Evolutionary conservation across 2,888 invertebrate genomes (phyloP).

Genomic region (Zhuqinia jingwanae): DNA sequence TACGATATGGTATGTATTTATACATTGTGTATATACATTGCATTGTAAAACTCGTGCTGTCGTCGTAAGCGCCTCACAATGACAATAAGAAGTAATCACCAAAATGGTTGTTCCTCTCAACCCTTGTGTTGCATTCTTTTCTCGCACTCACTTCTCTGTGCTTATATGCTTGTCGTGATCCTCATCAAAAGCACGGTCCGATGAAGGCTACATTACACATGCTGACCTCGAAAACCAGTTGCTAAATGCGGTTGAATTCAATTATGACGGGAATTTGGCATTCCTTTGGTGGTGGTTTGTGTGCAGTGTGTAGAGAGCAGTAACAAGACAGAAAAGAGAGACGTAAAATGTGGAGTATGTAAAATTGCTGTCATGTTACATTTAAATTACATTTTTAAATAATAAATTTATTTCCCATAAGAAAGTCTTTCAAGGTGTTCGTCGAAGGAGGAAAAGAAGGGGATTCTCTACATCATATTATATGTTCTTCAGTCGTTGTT

Average conservation of each 20-base stretch:
- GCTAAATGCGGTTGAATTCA: constrained; percentile 68
- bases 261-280: constrained; percentile 66
- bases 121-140: constrained; percentile 60
- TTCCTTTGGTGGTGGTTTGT: too few relatives aligned
- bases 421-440: constrained; percentile 57
- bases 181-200: constrained; percentile 53
- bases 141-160: constrained; percentile 5
- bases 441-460: neutral
- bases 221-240: constrained; percentile 73
- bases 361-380: constrained; percentile 15
- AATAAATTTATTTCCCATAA: constrained; percentile 59
- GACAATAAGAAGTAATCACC: neutral
- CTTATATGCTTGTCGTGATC: constrained; percentile 34
- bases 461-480: too few relatives aligned
- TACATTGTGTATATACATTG: too few relatives aligned
- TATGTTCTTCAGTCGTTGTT: too few relatives aligned
- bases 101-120: neutral
- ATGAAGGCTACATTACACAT: constrained; percentile 63
- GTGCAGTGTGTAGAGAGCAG: neutral
- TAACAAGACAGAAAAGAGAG: neutral
- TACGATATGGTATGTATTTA: too few relatives aligned
- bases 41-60: neutral
- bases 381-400: constrained; percentile 37
- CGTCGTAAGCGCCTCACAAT: neutral
- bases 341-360: neutral